Conservation (phyloP, 2,113 vertebrate species). For the Machaerirhynchus nigripectus region DNA sequence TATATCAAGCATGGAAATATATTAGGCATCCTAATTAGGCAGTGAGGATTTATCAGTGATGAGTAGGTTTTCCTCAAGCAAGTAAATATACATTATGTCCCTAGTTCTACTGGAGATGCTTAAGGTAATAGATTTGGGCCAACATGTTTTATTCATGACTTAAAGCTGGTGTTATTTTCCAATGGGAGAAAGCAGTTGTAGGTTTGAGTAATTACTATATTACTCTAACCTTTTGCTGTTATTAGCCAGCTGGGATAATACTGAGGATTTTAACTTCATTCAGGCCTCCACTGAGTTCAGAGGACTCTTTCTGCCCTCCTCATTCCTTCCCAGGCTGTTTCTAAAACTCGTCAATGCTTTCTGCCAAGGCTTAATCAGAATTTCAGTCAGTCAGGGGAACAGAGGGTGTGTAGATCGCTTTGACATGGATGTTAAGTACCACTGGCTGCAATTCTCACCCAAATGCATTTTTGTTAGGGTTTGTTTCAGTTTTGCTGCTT, state of each 20-base stretch:
- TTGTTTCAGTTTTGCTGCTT: not conserved
- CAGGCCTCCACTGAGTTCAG: not conserved
- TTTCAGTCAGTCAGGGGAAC: not conserved
- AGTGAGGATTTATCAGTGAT: not conserved
- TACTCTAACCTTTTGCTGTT: slow-evolving; percentile 14
- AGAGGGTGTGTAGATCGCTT: not conserved
- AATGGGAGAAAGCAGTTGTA: not conserved
- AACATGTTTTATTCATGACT: slow-evolving; percentile 21
- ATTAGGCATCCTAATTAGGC: not conserved
- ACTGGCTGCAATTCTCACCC: not conserved
- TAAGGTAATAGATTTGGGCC: not conserved
- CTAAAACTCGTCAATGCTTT: not conserved
- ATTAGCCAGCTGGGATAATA: slow-evolving; percentile 18
- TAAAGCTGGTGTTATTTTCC: not conserved
- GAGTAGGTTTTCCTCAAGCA: not conserved
- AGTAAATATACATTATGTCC: not conserved
- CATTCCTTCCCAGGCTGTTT: not conserved
- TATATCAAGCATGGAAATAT: not conserved
- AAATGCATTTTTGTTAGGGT: not conserved
- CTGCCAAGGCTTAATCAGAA: not conserved
- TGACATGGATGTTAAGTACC: not conserved
- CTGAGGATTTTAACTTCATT: not conserved
- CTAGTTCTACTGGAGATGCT: not conserved
- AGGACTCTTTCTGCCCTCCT: not conserved
- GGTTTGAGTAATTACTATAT: slow-evolving; percentile 17